phyloP scores from a whole-genome alignment of 2,113 vertebrate species.

The Pelecanoides urinatrix region DNA sequence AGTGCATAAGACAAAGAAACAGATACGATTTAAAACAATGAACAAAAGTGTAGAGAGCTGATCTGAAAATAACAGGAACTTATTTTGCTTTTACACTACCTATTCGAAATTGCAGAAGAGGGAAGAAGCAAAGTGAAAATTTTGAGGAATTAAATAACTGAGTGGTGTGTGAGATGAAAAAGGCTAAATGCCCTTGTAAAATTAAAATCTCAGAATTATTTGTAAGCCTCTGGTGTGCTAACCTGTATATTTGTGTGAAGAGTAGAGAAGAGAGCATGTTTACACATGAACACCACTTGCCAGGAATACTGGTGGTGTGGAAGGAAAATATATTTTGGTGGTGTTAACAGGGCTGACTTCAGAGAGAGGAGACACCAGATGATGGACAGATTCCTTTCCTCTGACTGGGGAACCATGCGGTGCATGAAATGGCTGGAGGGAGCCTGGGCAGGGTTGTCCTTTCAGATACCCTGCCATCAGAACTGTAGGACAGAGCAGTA shows the following conservation, averaged over 20 bases:
- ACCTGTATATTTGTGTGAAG: neutral
- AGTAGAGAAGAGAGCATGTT: neutral
- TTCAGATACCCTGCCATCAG: neutral
- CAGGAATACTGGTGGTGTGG: neutral
- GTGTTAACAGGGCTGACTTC: neutral
- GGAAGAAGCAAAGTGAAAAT: neutral
- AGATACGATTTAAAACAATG: neutral
- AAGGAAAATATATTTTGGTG: neutral
- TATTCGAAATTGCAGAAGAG: neutral
- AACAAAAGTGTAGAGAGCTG: neutral
- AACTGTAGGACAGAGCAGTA: neutral
- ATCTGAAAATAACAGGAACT: neutral
- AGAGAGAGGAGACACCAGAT: neutral
- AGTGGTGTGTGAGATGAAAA: neutral
- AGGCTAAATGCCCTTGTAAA: neutral
- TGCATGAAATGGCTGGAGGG: neutral
- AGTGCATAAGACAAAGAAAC: neutral
- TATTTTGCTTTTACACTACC: neutral
- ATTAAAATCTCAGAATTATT: neutral
- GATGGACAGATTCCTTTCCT: neutral
- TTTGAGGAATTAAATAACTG: neutral
- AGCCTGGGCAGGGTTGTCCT: neutral
- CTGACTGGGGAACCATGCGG: accelerated
- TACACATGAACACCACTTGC: neutral
- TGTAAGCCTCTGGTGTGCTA: neutral